Evolutionary conservation across 2,113 vertebrate genomes (phyloP), one percentile per base, ranked within the genome.

Genomic region (Apaloderma vittatum): DNA sequence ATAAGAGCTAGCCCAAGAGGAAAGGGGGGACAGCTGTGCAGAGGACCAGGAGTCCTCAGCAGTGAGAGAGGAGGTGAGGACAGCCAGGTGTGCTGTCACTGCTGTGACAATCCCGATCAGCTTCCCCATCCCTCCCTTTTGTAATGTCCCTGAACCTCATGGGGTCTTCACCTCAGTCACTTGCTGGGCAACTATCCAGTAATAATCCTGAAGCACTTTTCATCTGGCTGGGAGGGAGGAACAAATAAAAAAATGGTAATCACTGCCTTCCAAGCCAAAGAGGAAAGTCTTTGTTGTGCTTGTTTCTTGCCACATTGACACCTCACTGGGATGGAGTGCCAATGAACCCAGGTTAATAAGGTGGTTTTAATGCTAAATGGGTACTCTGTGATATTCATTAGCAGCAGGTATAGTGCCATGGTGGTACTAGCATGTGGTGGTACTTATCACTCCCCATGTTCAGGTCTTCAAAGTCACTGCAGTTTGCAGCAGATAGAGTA

Each of bases 401-500:
- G 40, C 46, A 94, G 54, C 37, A 83, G 22, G 32, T 29, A 21
- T 4, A 52, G 54, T 32, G 45, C n/a, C 45, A 43, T 61, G 46
- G 43, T 86, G 32, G 65, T 48, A 55, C 21, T 6, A 66, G 54
- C 1, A 1, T 21, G 16, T 7, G 19, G 49, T 70, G 72, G 54
- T 62, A 66, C 36, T 29, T n/a, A 34, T 51, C 46, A 10, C 13
- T 65, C 15, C 51, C 20, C 61, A 3, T 29, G 17, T 63, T 59
- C 43, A 20, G 29, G 45, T 89, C 54, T 92, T 75, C 57, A 72
- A 81, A 74, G 46, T 27, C 67, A 48, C 45, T 65, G 36, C 81
- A 61, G 30, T 49, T 65, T 88, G 49, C 57, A 86, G 40, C 45
- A 86, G 59, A 92, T 81, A 37, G 55, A 83, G 21, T n/a, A 83